Percentiles rank a stretch among this genome's conserved stretches.
Evolutionary conservation across 2,113 vertebrate species (phyloP).

Genomic region (Microtus ochrogaster): DNA sequence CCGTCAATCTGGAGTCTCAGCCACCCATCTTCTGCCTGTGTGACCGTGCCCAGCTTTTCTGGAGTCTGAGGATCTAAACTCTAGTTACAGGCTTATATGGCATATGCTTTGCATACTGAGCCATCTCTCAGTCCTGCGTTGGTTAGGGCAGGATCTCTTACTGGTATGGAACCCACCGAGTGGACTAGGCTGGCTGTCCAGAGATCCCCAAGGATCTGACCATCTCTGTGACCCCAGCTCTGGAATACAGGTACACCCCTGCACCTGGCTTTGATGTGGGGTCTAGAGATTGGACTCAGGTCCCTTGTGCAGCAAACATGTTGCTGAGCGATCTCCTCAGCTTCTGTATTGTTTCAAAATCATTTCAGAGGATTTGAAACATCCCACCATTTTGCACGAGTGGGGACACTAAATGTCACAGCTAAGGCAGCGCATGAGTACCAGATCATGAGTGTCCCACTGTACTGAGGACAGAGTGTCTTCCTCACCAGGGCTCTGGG

Average conservation of each 20-base stretch:
- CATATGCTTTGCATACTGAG: too few species aligned
- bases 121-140: fast-evolving
- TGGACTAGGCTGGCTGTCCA: background rate
- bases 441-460: background rate
- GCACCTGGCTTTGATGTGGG: background rate
- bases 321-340: background rate
- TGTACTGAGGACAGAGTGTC: background rate
- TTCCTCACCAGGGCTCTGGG: background rate
- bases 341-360: background rate
- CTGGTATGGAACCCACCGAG: background rate
- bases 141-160: background rate
- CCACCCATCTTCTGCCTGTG: background rate
- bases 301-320: background rate
- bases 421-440: background rate
- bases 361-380: background rate
- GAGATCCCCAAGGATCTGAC: background rate
- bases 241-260: background rate
- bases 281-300: background rate
- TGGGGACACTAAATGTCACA: background rate
- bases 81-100: background rate
- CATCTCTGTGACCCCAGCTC: background rate
- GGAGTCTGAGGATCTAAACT: background rate
- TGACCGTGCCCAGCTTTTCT: background rate
- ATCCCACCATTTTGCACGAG: background rate
- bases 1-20: background rate